phyloP scores from a whole-genome alignment of 2,888 invertebrate genomes.

The Pollenia labialis region DNA sequence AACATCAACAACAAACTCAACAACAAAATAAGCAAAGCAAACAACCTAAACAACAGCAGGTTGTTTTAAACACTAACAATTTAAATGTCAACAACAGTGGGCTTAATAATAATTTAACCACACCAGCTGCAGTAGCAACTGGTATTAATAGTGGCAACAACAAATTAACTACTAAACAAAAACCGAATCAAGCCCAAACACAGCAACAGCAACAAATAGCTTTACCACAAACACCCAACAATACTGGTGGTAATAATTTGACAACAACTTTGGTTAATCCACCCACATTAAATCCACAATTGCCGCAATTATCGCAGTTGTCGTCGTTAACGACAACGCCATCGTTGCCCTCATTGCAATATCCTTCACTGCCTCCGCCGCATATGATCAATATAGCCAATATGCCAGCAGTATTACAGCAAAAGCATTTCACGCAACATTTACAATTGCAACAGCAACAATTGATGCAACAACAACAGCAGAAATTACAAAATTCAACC shows the following conservation, averaged over 20 bases:
- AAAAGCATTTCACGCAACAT: conserved; percentile 69
- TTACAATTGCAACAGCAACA: conserved; percentile 74
- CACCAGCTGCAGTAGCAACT: conserved; percentile 51
- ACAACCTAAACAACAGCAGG: conserved; percentile 69
- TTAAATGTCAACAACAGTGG: conserved; percentile 64
- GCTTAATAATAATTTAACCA: conserved; percentile 36
- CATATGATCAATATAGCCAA: conserved; percentile 68
- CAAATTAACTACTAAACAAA: conserved; percentile 38
- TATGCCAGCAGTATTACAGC: conserved; percentile 70
- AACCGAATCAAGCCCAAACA: conserved; percentile 53
- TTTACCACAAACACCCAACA: conserved; percentile 70
- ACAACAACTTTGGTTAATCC: conserved; percentile 71
- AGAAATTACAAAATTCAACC: conserved; percentile 59
- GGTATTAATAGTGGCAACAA: conserved; percentile 20
- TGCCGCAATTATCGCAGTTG: conserved; percentile 76
- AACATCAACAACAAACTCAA: conserved; percentile 78
- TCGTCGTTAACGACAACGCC: conserved; percentile 64
- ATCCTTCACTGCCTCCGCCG: conserved; percentile 74
- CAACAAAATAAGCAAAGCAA: conserved; percentile 77
- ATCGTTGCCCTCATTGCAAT: conserved; percentile 72
- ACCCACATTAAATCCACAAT: conserved; percentile 76
- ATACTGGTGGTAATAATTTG: conserved; percentile 52
- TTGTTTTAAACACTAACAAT: conserved; percentile 79
- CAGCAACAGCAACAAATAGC: conserved; percentile 73
- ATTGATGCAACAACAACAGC: conserved; percentile 72